phyloP scores from a whole-genome alignment of 2,113 vertebrate species.

The Elachura formosa region DNA sequence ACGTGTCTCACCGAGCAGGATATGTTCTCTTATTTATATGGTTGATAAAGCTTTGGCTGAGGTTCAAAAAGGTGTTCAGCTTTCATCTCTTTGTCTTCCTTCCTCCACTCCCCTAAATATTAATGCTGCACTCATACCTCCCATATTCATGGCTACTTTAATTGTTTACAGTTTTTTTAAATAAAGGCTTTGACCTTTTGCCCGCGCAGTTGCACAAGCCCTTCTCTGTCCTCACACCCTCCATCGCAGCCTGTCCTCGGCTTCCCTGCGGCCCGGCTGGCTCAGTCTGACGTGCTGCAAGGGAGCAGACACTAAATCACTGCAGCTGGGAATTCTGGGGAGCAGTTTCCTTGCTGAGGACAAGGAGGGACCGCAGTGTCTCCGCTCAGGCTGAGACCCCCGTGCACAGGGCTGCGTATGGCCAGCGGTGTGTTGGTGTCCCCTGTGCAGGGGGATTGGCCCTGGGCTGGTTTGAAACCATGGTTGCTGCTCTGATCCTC shows the following conservation, averaged over 20 bases:
- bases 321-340: background rate
- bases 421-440: background rate
- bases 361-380: background rate
- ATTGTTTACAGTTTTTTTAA: conserved; percentile 15
- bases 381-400: rapidly evolving
- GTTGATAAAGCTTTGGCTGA: conserved; percentile 58
- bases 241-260: background rate
- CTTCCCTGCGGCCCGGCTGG: rapidly evolving
- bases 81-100: conserved; percentile 61
- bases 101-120: conserved; percentile 37
- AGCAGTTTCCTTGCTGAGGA: background rate
- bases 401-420: rapidly evolving
- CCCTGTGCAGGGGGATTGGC: background rate
- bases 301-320: background rate
- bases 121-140: conserved; percentile 20
- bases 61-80: conserved; percentile 58
- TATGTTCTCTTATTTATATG: conserved; percentile 50
- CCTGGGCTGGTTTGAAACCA: background rate
- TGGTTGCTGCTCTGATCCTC: background rate
- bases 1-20: conserved; percentile 48
- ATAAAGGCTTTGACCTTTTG: conserved; percentile 24
- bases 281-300: rapidly evolving
- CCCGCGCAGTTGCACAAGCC: background rate
- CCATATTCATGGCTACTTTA: background rate
- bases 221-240: background rate